A percentile compares a stretch with the other conserved stretches of the same genome.
Conservation (phyloP, 2,888 invertebrate genomes). For the Petrophora chlorosata region DNA sequence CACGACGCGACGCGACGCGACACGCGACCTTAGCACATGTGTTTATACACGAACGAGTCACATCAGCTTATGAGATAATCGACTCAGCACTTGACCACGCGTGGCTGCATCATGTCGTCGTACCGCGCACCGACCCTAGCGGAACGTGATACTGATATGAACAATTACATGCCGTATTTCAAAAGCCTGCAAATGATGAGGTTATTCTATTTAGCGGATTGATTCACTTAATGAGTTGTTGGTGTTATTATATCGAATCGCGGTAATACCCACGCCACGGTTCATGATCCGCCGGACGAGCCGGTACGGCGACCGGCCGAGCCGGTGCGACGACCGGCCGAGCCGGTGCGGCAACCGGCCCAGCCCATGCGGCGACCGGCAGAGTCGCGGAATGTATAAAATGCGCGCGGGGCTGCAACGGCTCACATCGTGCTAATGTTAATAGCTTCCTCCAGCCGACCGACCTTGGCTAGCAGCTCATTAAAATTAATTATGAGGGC, state of each 20-base stretch:
- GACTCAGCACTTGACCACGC: no score
- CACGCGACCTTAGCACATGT: background rate
- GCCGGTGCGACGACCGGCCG: background rate
- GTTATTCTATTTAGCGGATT: background rate
- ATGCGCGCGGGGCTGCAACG: no score
- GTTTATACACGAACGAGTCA: slow-evolving; percentile 1
- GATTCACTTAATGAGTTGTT: slow-evolving; percentile 3
- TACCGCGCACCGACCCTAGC: no score
- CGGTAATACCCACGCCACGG: no score
- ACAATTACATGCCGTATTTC: background rate
- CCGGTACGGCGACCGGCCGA: background rate
- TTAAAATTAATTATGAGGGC: no score
- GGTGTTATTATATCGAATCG: background rate
- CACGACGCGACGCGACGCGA: no score
- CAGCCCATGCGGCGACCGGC: no score
- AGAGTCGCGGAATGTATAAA: no score
- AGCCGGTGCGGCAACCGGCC: no score
- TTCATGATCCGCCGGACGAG: no score
- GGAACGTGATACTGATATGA: background rate
- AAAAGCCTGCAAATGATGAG: background rate
- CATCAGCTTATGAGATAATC: background rate
- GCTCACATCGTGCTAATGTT: background rate
- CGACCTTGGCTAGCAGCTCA: no score
- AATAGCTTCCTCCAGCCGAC: background rate
- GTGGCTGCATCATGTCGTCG: no score